Evolutionary conservation across 2,797 vertebrate genomes (phyloP), one percentile per base, ranked within the genome.

Genomic region (Emys orbicularis): DNA sequence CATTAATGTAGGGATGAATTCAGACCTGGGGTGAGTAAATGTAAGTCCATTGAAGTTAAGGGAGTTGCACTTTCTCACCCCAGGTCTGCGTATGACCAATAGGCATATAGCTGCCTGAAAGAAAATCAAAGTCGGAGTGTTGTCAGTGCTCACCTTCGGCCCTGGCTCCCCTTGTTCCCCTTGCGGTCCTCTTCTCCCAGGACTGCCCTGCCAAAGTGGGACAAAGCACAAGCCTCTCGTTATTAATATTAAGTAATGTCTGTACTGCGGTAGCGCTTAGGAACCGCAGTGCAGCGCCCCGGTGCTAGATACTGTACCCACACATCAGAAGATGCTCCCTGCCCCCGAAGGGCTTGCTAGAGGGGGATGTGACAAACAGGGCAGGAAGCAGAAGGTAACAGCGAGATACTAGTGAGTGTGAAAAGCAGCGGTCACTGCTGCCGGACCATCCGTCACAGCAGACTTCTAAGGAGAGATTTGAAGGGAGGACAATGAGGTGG

Each of bases 101-200:
- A 54, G 18, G 16, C 10, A 13, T 57, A 49, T 50, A 65, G 6
- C 56, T 79, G 12, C 12, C 81, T 19, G 5, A 56, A 82, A 85
- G 57, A 72, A 76, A 79, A 59, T 15, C 15, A 3, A 23, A 83
- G 8, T 56, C 34, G 37, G 1, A 11, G 27, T 2, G 54, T 18
- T 72, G 57, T 37, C 49, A 52, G 37, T 61, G 94, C 97, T 97
- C 84, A 98, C 98, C 98, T 97, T 98, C 79, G 98, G 98, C 41
- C 98, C 98, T 2, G 97, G 98, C 74, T 97, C 95, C 0, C 98
- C 98, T 68, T 95, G 98, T 34, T 98, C 97, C 23, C 98, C 98
- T 80, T 98, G 98, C 1, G 96, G 93, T 84, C 98, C 98, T 34
- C 92, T 98, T 79, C 96, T 97, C 53, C 98, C 98, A 1, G 98